phyloP scores from a whole-genome alignment of 2,113 vertebrate genomes.

The Cervus canadensis region DNA sequence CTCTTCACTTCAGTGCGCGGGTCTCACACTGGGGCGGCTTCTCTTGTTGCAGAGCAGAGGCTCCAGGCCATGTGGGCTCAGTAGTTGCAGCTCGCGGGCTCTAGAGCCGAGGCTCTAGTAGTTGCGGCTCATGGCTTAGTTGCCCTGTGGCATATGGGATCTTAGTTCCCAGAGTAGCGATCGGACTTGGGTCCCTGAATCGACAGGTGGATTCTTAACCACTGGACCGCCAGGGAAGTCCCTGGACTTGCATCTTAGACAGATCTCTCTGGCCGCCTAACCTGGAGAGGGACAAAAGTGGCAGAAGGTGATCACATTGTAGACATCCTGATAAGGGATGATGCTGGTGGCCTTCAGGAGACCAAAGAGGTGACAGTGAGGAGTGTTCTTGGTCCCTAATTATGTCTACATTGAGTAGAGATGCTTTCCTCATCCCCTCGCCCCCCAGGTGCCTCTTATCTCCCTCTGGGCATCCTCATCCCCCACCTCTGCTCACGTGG shows the following conservation, averaged over 20 bases:
- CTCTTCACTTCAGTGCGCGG: background rate
- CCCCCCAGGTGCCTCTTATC: too few species aligned
- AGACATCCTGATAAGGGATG: background rate
- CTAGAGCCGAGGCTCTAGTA: background rate
- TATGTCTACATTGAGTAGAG: background rate
- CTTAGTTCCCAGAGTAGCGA: background rate
- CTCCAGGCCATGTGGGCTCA: background rate
- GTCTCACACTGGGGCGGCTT: background rate
- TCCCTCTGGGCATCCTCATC: background rate
- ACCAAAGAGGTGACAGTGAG: background rate
- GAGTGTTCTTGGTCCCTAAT: background rate
- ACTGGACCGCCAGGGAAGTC: background rate
- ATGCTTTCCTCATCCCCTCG: rapidly evolving
- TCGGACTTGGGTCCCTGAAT: background rate
- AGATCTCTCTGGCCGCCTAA: too few species aligned
- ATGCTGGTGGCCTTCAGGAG: background rate
- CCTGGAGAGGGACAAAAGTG: background rate
- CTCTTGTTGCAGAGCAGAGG: background rate
- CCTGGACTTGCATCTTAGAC: too few species aligned
- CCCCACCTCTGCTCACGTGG: background rate
- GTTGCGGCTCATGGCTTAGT: background rate
- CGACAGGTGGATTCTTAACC: background rate
- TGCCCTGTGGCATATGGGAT: background rate
- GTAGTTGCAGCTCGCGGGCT: background rate
- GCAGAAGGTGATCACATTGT: background rate